These are phyloP conservation scores for Gila robusta DNA, from an alignment of 2,797 vertebrate genomes.

Conservation along the genomic window DNA sequence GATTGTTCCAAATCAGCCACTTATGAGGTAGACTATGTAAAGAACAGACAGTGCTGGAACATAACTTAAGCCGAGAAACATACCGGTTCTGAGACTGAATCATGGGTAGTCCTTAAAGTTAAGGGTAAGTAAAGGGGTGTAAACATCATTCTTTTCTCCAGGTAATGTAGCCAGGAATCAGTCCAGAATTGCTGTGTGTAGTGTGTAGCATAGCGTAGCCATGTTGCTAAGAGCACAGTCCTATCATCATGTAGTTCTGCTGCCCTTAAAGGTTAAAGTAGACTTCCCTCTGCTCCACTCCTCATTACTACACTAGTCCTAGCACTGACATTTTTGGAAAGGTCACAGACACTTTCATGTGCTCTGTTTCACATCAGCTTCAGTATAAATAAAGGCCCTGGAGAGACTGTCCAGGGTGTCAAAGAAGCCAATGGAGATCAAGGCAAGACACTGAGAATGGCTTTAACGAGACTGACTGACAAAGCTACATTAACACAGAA, in stretches of 20 bases:
- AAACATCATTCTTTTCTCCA: background rate
- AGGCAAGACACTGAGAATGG: constrained; percentile 56
- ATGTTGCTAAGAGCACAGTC: constrained; percentile 53
- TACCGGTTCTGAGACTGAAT: background rate
- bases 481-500: constrained; percentile 17
- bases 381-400: constrained; percentile 63
- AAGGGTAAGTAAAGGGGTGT: too few species aligned
- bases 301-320: constrained; percentile 62
- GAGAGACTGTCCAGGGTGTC: constrained; percentile 64
- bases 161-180: constrained; percentile 1
- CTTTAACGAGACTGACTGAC: constrained; percentile 57
- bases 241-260: constrained; percentile 47
- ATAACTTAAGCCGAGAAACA: background rate
- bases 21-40: too few species aligned
- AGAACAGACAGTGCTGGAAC: too few species aligned
- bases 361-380: constrained; percentile 70
- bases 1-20: too few species aligned
- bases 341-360: constrained; percentile 70
- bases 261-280: constrained; percentile 62
- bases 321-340: constrained; percentile 70
- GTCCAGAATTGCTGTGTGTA: constrained; percentile 20
- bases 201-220: constrained; percentile 32
- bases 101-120: background rate
- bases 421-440: constrained; percentile 63
- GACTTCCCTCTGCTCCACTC: constrained; percentile 58